Base-by-base conservation (phyloP, 2,113 vertebrate species). In the Cyprinodon brontotheroides region DNA sequence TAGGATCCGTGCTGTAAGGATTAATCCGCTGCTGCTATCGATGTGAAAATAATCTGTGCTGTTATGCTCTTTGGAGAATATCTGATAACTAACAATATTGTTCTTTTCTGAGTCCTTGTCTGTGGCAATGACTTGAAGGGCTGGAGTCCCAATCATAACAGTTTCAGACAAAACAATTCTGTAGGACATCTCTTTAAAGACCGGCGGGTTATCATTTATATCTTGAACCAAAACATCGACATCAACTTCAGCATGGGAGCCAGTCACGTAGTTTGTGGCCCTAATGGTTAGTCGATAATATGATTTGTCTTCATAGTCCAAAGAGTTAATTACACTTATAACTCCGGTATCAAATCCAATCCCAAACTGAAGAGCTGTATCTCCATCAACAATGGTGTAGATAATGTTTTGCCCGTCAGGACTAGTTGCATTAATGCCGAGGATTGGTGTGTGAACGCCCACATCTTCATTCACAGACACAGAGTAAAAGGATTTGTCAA, bases 21-120 rank as follows among this genome's bases (percentile, higher is more conserved):
- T 98, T 37, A 99, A 90, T 60, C 98, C 98, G 60, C 98, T 99
- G 78, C 95, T 94, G 11, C 97, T 97, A 72, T 99, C 98, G 59
- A 99, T 97, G 88, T 99, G 97, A 78, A 99, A 99, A 80, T 97
- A 97, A 70, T 99, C 98, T 0, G 97, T 97, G 89, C 95, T 97
- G 89, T 99, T 98, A 72, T 95, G 96, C 3, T 90, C 91, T 64
- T 96, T 95, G 37, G 97, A 96, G 71, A 98, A 95, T 75, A 99
- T 97, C 87, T 98, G 97, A 86, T 99, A 99, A 20, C 94, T 95
- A 4, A 99, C 92, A 38, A 95, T 76, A 70, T 93, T 96, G 76
- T 98, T 99, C 77, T 96, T 97, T 64, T 94, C 96, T 4, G 97
- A 98, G 83, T 99, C 98, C 45, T 91, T 94, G 77, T 99, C 98